These are phyloP conservation scores for Polymixis flavicincta DNA, from an alignment of 2,888 invertebrate species.

Conservation along the genomic window DNA sequence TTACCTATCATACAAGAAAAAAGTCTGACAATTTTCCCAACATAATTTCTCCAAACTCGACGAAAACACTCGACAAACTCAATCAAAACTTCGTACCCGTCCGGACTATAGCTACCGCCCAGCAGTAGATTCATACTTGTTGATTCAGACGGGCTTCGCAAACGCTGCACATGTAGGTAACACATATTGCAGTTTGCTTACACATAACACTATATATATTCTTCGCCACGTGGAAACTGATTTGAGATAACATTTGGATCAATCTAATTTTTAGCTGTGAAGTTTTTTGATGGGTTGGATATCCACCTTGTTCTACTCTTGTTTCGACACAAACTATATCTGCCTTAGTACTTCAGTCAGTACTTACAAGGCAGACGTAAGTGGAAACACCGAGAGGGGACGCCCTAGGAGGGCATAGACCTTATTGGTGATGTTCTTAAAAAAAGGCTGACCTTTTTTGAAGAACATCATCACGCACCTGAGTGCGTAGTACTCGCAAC, in stretches of 20 bases:
- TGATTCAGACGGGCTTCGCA: slow-evolving; percentile 79
- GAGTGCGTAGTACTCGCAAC: too few relatives aligned
- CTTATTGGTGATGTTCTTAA: too few relatives aligned
- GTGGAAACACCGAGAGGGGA: too few relatives aligned
- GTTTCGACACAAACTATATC: not conserved
- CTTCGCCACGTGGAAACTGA: slow-evolving; percentile 41
- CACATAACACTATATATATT: slow-evolving; percentile 52
- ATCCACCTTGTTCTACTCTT: not conserved
- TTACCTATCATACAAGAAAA: not conserved
- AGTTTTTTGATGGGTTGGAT: not conserved
- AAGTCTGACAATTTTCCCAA: not conserved
- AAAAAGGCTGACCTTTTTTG: too few relatives aligned
- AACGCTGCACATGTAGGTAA: slow-evolving; percentile 62
- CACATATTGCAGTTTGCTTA: slow-evolving; percentile 62
- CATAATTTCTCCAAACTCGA: not conserved
- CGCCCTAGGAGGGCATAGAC: not conserved
- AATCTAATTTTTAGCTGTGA: not conserved
- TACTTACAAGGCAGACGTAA: too few relatives aligned
- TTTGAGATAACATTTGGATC: slow-evolving; percentile 23
- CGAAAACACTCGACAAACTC: not conserved
- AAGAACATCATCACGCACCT: too few relatives aligned
- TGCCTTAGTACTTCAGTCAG: not conserved
- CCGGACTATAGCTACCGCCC: slow-evolving; percentile 41
- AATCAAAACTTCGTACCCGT: not conserved
- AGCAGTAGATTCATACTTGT: slow-evolving; percentile 78